A percentile compares a stretch with the other conserved stretches of the same genome.
Evolutionary conservation across 2,888 invertebrate species (phyloP).

Genomic region (Ligdia adustata): DNA sequence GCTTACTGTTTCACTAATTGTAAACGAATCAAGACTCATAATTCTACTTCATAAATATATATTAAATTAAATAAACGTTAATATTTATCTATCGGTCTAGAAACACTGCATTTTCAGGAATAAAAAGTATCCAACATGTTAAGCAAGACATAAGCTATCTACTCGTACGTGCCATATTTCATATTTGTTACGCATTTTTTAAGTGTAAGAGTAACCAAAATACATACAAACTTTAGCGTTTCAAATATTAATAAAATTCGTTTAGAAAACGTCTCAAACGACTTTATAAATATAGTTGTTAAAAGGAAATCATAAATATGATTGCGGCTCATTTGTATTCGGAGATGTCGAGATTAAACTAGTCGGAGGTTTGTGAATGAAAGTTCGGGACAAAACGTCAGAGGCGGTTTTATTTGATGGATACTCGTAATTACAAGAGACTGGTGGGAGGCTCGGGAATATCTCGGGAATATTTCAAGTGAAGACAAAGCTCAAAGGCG

Average conservation of each 20-base stretch:
- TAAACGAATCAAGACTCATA: neutral
- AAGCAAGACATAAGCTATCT: no score
- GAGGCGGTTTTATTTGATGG: neutral
- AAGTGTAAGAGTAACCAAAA: no score
- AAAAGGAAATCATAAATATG: slow-evolving; percentile 22
- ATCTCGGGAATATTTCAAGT: slow-evolving; percentile 4
- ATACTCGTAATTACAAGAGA: neutral
- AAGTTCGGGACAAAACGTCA: slow-evolving; percentile 6
- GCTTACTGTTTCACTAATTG: neutral
- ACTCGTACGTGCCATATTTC: no score
- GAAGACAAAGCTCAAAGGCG: slow-evolving; percentile 6
- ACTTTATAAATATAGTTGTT: neutral
- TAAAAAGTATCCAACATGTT: no score
- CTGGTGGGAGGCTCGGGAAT: neutral
- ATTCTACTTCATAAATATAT: neutral
- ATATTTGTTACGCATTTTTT: no score
- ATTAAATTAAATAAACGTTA: slow-evolving; percentile 2
- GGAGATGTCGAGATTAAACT: slow-evolving; percentile 6
- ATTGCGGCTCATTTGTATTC: slow-evolving; percentile 3
- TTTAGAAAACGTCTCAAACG: neutral
- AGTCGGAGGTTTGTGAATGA: slow-evolving; percentile 2
- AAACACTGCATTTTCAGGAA: no score
- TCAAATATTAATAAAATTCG: neutral
- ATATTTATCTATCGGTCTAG: no score
- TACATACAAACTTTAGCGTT: no score